Percentiles rank a stretch among this genome's conserved stretches.
Conservation (phyloP, 2,888 invertebrate species). For the Ferrisia virgata region DNA sequence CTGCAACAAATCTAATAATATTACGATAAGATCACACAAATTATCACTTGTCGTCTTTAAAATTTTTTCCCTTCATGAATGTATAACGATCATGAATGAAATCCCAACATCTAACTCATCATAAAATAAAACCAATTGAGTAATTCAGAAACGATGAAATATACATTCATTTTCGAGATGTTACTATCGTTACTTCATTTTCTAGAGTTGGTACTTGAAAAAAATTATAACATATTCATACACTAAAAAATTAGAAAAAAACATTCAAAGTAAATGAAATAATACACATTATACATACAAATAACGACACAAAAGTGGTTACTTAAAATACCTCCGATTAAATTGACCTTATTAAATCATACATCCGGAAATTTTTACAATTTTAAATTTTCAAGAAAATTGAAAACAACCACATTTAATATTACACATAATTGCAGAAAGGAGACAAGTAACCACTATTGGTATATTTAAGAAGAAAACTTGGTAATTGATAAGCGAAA, state of each 20-base stretch:
- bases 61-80: background rate
- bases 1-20: conserved; percentile 31
- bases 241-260: background rate
- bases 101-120: background rate
- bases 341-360: background rate
- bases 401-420: background rate
- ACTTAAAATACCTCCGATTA: conserved; percentile 9
- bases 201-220: background rate
- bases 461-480: background rate
- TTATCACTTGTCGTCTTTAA: conserved; percentile 22
- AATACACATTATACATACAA: background rate
- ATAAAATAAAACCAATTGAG: background rate
- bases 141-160: background rate
- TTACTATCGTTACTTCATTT: background rate
- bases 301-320: background rate
- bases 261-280: background rate
- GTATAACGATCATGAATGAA: background rate
- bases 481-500: background rate
- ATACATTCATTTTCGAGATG: background rate
- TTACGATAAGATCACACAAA: conserved; percentile 35
- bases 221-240: background rate
- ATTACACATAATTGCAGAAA: background rate
- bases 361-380: background rate
- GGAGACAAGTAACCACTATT: background rate
- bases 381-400: too few species aligned